Conservation (phyloP, 2,888 invertebrate species). For the Alsophila aescularia region DNA sequence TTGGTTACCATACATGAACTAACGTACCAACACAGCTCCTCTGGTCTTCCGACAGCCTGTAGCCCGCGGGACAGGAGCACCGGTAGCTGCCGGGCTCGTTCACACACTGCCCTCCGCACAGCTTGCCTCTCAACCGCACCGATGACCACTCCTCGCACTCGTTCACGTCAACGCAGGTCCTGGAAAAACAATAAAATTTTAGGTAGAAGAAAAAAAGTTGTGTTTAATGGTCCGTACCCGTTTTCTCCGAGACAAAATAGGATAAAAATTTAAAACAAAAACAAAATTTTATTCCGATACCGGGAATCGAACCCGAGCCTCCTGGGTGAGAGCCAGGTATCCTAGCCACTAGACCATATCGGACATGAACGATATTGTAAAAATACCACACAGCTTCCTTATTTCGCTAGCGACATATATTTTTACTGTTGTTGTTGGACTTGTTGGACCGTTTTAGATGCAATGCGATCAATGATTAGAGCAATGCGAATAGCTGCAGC, state of each 20-base stretch:
- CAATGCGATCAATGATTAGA: too few relatives aligned
- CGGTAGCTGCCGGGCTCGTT: constrained; percentile 96
- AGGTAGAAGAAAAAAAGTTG: too few relatives aligned
- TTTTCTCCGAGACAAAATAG: too few relatives aligned
- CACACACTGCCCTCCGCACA: constrained; percentile 94
- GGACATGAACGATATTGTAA: constrained; percentile 48
- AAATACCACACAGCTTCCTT: too few relatives aligned
- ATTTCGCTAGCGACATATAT: too few relatives aligned
- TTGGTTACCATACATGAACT: background rate
- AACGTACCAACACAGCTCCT: constrained; percentile 92
- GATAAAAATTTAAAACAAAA: too few relatives aligned
- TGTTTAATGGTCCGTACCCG: too few relatives aligned
- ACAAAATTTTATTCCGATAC: constrained; percentile 79
- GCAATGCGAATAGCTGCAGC: too few relatives aligned
- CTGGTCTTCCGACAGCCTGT: constrained; percentile 89
- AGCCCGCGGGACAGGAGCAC: constrained; percentile 94
- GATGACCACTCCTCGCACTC: constrained; percentile 84
- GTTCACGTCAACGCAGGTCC: constrained; percentile 91
- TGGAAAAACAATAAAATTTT: constrained; percentile 51
- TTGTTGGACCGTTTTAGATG: too few relatives aligned
- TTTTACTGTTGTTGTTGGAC: too few relatives aligned
- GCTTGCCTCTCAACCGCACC: constrained; percentile 83
- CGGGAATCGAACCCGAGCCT: constrained; percentile 87
- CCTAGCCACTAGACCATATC: constrained; percentile 87
- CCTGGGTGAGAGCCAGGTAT: constrained; percentile 86